Evolutionary conservation across 2,797 vertebrate genomes (phyloP).

Genomic region (Acanthis flammea): DNA sequence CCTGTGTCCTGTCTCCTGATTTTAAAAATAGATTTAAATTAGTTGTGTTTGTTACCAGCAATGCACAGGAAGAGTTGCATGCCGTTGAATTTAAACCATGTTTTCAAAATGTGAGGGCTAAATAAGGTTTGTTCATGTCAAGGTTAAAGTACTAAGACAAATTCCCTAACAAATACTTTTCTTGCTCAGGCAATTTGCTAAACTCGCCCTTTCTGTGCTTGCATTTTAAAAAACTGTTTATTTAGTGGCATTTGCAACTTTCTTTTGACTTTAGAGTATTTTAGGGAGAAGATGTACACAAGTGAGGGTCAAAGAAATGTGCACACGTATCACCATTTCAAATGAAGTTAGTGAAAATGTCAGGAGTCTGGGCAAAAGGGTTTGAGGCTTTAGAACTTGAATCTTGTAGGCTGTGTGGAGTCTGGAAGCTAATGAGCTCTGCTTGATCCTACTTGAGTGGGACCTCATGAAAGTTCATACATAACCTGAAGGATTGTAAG

Average conservation of each 20-base stretch:
- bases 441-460: neutral
- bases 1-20: neutral
- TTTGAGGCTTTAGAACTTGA: neutral
- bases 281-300: neutral
- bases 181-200: neutral
- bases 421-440: neutral
- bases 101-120: neutral
- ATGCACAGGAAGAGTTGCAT: neutral
- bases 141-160: neutral
- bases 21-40: neutral
- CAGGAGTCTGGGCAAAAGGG: neutral
- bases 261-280: neutral
- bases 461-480: slow-evolving; percentile 27
- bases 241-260: neutral
- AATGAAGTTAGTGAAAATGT: neutral
- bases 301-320: neutral
- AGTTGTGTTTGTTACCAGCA: neutral
- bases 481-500: slow-evolving; percentile 35
- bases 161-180: neutral
- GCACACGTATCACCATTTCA: neutral
- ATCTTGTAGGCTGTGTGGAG: neutral
- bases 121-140: neutral
- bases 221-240: neutral
- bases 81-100: neutral
- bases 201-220: neutral